A percentile compares a stretch with the other conserved stretches of the same genome.
Evolutionary conservation across 2,113 vertebrate species (phyloP).

Genomic region (Tylochromis polylepis): DNA sequence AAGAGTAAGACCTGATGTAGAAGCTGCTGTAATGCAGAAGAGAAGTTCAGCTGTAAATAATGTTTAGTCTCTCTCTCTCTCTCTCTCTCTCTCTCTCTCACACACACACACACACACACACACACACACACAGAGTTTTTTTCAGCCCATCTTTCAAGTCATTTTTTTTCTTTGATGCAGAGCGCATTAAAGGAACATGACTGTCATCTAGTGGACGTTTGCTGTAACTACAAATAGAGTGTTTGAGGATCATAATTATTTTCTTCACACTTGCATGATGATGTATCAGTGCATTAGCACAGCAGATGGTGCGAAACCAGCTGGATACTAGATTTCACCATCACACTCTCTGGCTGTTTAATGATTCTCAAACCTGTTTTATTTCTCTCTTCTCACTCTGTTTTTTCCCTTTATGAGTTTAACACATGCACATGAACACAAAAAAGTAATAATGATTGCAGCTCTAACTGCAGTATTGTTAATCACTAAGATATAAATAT

Average conservation of each 20-base stretch:
- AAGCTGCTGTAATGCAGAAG: too few species aligned
- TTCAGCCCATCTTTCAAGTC: too few species aligned
- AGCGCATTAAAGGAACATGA: slow-evolving; percentile 32
- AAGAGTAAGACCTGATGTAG: too few species aligned
- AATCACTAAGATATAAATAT: background rate
- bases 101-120: too few species aligned
- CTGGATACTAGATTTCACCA: slow-evolving; percentile 16
- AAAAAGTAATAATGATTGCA: background rate
- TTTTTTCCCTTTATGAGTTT: background rate
- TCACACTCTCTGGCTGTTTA: slow-evolving; percentile 5
- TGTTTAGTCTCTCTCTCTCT: too few species aligned
- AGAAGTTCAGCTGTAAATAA: too few species aligned
- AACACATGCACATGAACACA: background rate
- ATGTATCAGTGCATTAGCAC: slow-evolving; percentile 11
- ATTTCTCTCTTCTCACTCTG: background rate
- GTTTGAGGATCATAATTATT: background rate
- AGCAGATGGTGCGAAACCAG: slow-evolving; percentile 24
- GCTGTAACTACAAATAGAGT: background rate
- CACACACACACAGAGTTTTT: too few species aligned
- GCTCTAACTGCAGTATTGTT: background rate
- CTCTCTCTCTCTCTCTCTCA: too few species aligned
- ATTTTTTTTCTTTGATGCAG: accelerated
- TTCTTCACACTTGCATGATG: background rate
- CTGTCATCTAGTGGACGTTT: slow-evolving; percentile 65
- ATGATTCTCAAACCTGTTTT: background rate